A percentile compares a stretch with the other conserved stretches of the same genome.
phyloP scores from a whole-genome alignment of 2,113 vertebrate genomes.

The Microcebus murinus region DNA sequence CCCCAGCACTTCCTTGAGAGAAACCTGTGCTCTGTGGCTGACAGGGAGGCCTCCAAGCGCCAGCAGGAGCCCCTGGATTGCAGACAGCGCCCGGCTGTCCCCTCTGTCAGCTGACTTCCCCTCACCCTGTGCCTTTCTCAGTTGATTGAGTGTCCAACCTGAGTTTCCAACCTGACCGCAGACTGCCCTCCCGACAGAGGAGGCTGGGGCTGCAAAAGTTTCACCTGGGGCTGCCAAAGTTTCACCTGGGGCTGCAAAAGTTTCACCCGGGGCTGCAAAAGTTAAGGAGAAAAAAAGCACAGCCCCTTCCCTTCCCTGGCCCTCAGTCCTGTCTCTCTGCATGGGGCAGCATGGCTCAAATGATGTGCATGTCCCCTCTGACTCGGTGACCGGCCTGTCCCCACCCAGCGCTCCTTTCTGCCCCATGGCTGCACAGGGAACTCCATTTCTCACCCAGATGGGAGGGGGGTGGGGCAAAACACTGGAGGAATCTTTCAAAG shows the following conservation, averaged over 20 bases:
- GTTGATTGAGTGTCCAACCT: neutral
- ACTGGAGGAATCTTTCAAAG: conserved; percentile 59
- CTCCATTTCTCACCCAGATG: neutral
- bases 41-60: neutral
- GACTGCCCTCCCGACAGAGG: neutral
- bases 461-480: neutral
- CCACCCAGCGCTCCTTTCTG: neutral
- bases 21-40: neutral
- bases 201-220: too few species aligned
- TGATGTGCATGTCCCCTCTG: neutral
- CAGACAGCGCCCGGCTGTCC: neutral
- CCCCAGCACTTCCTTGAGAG: neutral
- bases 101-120: neutral
- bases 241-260: neutral
- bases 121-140: neutral
- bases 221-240: neutral
- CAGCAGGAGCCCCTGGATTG: neutral
- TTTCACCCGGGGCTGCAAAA: neutral
- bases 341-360: neutral
- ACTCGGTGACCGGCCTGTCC: neutral
- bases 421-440: neutral
- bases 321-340: neutral
- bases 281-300: neutral
- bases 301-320: neutral
- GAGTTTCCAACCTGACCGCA: neutral